Evolutionary conservation across 1,140 invertebrate genomes (phyloP).

Genomic region (Ruditapes philippinarum): DNA sequence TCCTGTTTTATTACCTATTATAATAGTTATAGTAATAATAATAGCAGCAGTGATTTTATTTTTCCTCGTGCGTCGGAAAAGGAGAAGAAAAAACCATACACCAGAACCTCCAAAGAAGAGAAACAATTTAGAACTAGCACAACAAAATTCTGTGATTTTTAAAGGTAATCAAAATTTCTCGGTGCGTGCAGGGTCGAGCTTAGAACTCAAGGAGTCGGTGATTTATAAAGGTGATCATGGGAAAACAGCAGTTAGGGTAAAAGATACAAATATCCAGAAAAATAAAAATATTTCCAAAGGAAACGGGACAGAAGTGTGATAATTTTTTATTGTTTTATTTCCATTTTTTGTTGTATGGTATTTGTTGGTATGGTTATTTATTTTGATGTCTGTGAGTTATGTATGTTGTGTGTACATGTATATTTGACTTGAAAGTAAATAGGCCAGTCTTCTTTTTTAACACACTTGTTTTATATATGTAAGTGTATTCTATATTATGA

Average conservation of each 20-base stretch:
- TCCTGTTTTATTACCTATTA: slow-evolving; percentile 59
- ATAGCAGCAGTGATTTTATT: slow-evolving; percentile 52
- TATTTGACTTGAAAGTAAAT: neutral
- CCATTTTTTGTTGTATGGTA: neutral
- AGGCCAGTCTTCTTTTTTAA: neutral
- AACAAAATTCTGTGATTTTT: slow-evolving; percentile 71
- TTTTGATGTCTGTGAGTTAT: slow-evolving; percentile 6
- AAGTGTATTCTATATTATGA: neutral
- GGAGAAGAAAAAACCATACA: slow-evolving; percentile 46
- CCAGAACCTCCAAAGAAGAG: slow-evolving; percentile 24
- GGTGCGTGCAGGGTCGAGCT: slow-evolving; percentile 15
- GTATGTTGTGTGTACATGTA: neutral
- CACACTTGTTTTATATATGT: neutral
- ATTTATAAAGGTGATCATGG: slow-evolving; percentile 52
- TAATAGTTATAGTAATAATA: slow-evolving; percentile 54
- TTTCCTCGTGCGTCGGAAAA: slow-evolving; percentile 43
- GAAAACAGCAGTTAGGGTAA: slow-evolving; percentile 56
- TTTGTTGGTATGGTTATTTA: slow-evolving; percentile 14
- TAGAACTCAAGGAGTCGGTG: slow-evolving; percentile 59
- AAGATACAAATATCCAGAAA: slow-evolving; percentile 70
- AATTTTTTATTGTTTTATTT: neutral
- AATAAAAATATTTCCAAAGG: slow-evolving; percentile 60
- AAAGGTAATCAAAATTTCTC: slow-evolving; percentile 53
- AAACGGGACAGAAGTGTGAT: slow-evolving; percentile 79
- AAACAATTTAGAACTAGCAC: slow-evolving; percentile 71